Evolutionary conservation across 1,140 invertebrate species (phyloP).

Genomic region (Asobara japonica): DNA sequence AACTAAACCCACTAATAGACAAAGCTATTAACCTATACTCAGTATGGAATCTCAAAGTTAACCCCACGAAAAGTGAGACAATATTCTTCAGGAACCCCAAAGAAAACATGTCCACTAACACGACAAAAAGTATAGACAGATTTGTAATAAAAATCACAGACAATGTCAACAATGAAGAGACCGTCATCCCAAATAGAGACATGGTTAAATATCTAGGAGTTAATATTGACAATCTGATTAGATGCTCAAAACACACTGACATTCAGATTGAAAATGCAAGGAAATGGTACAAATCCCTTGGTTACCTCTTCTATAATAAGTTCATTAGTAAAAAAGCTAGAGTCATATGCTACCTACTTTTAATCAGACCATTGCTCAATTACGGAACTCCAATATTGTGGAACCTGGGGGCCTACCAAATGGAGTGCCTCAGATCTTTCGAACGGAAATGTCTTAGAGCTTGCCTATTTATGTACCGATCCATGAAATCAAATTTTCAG

Average conservation of each 20-base stretch:
- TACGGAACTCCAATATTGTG: too few relatives aligned
- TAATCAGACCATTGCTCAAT: too few relatives aligned
- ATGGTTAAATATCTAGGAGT: neutral
- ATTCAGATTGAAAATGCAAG: neutral
- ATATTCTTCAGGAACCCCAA: conserved; percentile 28
- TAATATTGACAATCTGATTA: too few relatives aligned
- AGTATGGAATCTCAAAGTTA: conserved; percentile 28
- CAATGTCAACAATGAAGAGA: neutral
- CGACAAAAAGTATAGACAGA: neutral
- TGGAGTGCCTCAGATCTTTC: too few relatives aligned
- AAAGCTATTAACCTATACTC: conserved; percentile 22
- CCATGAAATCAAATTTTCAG: too few relatives aligned
- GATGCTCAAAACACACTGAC: neutral
- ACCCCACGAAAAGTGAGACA: conserved; percentile 29
- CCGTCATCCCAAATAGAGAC: neutral
- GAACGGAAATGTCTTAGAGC: too few relatives aligned
- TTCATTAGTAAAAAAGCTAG: neutral
- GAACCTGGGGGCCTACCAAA: too few relatives aligned
- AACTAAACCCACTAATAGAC: conserved; percentile 25
- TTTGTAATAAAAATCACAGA: neutral
- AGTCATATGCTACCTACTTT: neutral
- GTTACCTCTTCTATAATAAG: neutral
- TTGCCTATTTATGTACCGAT: too few relatives aligned
- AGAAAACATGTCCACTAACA: neutral
- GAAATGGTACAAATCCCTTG: neutral